Conservation (phyloP, 2,113 vertebrate species). For the Scartelaos histophorus region DNA sequence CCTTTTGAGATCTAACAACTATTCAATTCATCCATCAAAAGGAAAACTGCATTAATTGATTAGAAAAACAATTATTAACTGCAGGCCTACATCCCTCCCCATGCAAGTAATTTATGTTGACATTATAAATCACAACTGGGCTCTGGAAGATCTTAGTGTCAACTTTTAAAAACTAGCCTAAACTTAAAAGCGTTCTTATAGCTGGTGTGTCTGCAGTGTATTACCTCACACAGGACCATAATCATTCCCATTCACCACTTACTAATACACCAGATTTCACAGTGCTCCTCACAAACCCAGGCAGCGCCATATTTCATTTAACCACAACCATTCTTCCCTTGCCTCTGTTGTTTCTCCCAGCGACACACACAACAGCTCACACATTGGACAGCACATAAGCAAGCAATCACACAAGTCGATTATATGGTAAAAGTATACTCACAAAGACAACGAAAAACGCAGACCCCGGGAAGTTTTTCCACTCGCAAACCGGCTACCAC, state of each 20-base stretch:
- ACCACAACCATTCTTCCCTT: slow-evolving; percentile 50
- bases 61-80: neutral
- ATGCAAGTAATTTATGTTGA: neutral
- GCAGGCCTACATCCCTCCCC: neutral
- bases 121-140: neutral
- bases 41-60: neutral
- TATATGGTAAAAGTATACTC: slow-evolving; percentile 72
- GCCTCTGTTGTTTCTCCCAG: slow-evolving; percentile 22
- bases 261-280: slow-evolving; percentile 48
- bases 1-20: neutral
- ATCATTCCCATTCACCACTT: slow-evolving; percentile 32
- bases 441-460: slow-evolving; percentile 69
- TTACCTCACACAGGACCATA: slow-evolving; percentile 26
- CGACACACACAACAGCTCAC: slow-evolving; percentile 32
- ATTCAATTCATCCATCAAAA: neutral
- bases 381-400: slow-evolving; percentile 51
- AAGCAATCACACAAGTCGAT: slow-evolving; percentile 65
- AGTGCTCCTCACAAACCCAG: slow-evolving; percentile 27
- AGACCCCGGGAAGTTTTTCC: slow-evolving; percentile 67
- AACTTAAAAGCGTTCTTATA: neutral
- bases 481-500: slow-evolving; percentile 54
- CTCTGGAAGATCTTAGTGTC: neutral
- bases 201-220: neutral
- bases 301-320: slow-evolving; percentile 52
- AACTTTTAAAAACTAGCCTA: neutral